A percentile compares a stretch with the other conserved stretches of the same genome.
Conservation (phyloP, 2,113 vertebrate genomes). For the Indicator maculatus region DNA sequence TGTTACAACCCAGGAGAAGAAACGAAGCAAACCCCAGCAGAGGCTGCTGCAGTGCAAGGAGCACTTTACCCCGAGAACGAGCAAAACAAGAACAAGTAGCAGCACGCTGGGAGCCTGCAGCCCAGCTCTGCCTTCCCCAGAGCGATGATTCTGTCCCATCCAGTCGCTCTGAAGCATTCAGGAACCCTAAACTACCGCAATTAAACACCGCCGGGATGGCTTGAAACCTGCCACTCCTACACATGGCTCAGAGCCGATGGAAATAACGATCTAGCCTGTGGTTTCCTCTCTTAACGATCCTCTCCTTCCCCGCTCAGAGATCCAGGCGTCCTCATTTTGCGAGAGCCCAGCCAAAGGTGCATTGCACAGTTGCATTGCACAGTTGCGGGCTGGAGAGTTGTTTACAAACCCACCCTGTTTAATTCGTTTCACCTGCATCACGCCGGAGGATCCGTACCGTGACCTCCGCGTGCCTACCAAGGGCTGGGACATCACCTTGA, state of each 20-base stretch:
- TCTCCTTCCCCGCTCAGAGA: background rate
- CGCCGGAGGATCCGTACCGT: background rate
- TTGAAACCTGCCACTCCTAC: background rate
- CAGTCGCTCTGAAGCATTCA: background rate
- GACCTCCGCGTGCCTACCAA: conserved; percentile 28
- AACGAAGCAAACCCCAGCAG: background rate
- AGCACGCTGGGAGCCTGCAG: background rate
- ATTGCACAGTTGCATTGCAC: background rate
- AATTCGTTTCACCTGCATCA: background rate
- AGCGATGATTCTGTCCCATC: background rate
- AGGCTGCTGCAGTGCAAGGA: conserved; percentile 19
- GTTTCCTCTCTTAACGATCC: background rate
- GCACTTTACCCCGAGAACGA: background rate
- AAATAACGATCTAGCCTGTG: background rate
- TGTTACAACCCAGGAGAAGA: background rate
- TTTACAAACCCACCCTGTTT: background rate
- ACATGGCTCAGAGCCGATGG: background rate
- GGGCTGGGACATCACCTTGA: background rate
- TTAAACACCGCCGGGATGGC: background rate
- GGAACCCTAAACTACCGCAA: background rate
- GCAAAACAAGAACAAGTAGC: background rate
- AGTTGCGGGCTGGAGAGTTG: background rate
- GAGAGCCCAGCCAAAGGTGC: background rate
- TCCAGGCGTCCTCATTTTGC: background rate
- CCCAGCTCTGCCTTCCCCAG: background rate